Evolutionary conservation across 2,888 invertebrate genomes (phyloP).

Genomic region (Neria commutata): DNA sequence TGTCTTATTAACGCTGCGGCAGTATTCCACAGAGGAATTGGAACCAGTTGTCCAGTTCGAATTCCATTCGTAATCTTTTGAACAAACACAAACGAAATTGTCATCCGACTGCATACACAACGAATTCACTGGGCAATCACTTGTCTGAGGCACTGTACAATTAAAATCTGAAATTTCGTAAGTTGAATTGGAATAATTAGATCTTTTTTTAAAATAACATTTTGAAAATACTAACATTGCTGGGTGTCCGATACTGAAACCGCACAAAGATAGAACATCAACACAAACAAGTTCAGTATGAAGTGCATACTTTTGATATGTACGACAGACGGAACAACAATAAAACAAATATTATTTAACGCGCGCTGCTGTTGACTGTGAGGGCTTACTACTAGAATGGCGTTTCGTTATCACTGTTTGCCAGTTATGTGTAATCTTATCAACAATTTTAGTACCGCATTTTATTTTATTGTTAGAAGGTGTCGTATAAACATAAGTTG

Average conservation of each 20-base stretch:
- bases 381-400: too few species aligned
- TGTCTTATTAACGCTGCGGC: constrained; percentile 14
- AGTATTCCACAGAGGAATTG: background rate
- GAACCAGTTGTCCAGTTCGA: constrained; percentile 26
- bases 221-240: constrained; percentile 12
- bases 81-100: constrained; percentile 33
- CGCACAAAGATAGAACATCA: too few species aligned
- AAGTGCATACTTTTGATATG: too few species aligned
- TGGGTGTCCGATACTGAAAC: constrained; percentile 3
- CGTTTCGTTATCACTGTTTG: too few species aligned
- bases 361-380: too few species aligned
- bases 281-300: too few species aligned
- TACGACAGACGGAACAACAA: too few species aligned
- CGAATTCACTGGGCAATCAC: constrained; percentile 31
- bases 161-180: constrained; percentile 22
- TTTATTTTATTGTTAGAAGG: too few species aligned
- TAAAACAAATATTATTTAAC: too few species aligned
- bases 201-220: background rate
- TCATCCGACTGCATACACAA: constrained; percentile 24
- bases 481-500: too few species aligned
- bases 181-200: background rate
- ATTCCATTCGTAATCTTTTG: constrained; percentile 35
- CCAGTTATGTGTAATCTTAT: too few species aligned
- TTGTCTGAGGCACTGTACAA: constrained; percentile 12
- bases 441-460: too few species aligned